These are phyloP conservation scores for Ammodytes marinus DNA, from an alignment of 2,113 vertebrate species.

Conservation along the genomic window DNA sequence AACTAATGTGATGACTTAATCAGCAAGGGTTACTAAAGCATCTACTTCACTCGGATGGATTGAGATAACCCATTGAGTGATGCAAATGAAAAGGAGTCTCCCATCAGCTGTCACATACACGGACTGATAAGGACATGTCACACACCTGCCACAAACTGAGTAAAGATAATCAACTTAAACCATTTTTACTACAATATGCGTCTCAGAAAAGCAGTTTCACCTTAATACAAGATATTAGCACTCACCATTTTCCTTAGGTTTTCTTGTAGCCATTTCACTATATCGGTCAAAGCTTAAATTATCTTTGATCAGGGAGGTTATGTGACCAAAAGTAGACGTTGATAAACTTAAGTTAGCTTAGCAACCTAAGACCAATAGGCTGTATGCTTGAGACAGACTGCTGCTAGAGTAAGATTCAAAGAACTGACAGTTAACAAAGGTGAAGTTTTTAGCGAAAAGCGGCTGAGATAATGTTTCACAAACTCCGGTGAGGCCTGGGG, in stretches of 20 bases:
- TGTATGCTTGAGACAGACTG: background rate
- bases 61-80: too few relatives aligned
- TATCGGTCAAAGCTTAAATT: background rate
- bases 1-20: background rate
- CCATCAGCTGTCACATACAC: background rate
- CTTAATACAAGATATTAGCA: background rate
- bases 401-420: background rate
- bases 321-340: background rate
- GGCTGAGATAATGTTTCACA: background rate
- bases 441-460: background rate
- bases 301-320: background rate
- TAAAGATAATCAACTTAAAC: background rate
- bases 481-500: background rate
- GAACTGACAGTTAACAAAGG: too few relatives aligned
- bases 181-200: background rate
- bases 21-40: background rate
- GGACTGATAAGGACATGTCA: background rate
- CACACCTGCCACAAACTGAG: background rate
- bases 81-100: background rate
- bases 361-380: background rate
- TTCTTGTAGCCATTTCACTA: constrained; percentile 55
- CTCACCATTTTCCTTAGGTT: constrained; percentile 36
- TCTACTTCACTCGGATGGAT: background rate
- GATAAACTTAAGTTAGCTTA: constrained; percentile 24
- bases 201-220: background rate